Evolutionary conservation across 2,113 vertebrate genomes (phyloP), one percentile per base, ranked within the genome.

Genomic region (Sturnira hondurensis): DNA sequence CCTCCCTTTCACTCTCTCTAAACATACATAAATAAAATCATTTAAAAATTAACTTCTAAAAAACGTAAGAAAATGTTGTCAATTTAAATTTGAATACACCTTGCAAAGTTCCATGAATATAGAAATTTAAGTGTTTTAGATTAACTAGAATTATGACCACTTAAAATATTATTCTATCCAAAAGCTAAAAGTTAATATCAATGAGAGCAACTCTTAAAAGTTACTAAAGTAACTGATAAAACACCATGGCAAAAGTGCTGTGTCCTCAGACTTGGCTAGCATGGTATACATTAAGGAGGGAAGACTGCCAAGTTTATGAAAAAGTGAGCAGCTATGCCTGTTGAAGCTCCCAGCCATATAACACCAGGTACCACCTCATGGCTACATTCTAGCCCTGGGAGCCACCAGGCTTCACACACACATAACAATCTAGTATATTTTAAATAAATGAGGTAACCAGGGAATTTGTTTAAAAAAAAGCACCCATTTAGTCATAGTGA

Each of bases 101-200:
- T 87, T 80, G 82, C 70, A 84, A 87, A 94, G 33, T 86, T 88
- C 28, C 86, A 81, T 82, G 86, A 78, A 86, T 84, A 38, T 74
- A 82, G 19, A 95, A 92, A 86, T 31, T 83, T 89, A 76, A 90
- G 36, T 89, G 38, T 73, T 80, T 89, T 43, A 80, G 77, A 63
- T 63, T 77, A 93, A 76, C 43, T 83, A 61, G 47, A 95, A 89
- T 13, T 91, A 77, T 82, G 85, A 71, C 14, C 19, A 84, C 84
- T 88, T 17, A 87, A 97, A 89, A 78, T 78, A 63, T 63, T 68
- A 78, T 47, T 82, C 74, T 86, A 82, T 54, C 86, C 47, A 94
- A 94, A 96, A 86, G 63, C 54, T 96, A n/a, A 83, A 83, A 58
- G 63, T 28, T 89, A 54, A 77, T 58, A 31, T 7, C 74, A 91